Base-by-base conservation (phyloP, 2,888 invertebrate genomes). In the Mesorhabditis sp. region DNA sequence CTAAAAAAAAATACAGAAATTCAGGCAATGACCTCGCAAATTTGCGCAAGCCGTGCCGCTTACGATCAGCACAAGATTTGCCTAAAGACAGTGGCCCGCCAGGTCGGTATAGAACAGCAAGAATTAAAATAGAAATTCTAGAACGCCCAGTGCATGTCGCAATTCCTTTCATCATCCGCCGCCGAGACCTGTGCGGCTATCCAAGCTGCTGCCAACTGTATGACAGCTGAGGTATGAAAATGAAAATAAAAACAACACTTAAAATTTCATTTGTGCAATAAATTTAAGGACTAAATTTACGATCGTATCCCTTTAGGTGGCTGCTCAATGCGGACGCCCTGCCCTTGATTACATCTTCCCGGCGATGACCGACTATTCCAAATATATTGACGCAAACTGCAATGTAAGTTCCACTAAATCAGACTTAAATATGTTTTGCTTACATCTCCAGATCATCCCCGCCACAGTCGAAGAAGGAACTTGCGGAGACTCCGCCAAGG, bases 401-500 rank as follows among this genome's bases (percentile, higher is more conserved):
- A 41, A 68, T 41, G 73, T 73, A 69, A 63, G 61, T 61, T 61
- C 5, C 13, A 43, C 10, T 41, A 66, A 66, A 66, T 43, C 28
- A 28, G 66, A n/a, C 42, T 13, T 6, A 42, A 5, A 42, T 28
- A 15, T 42, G 10, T 13, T 67, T 7, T 13, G n/a, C 28, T 15
- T 62, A 15, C 43, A 28, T 3, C 41, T 63, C 15, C 15, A 63
- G 63, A 63, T 63, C 63, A 15, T 15, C 10, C 13, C 63, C 66
- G 45, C 77, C 44, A 76, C 77, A 15, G 58, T 71, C 43, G 70
- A 76, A 44, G 70, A 71, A 41, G 74, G 79, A 4, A 79, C 77
- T n/a, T 83, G 82, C 69, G 72, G 73, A 61, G 83, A 83, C 64
- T 70, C 75, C 2, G 78, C 81, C 64, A 74, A 83, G 43, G 73